phyloP scores from a whole-genome alignment of 2,797 vertebrate genomes.

The Girardinus metallicus region DNA sequence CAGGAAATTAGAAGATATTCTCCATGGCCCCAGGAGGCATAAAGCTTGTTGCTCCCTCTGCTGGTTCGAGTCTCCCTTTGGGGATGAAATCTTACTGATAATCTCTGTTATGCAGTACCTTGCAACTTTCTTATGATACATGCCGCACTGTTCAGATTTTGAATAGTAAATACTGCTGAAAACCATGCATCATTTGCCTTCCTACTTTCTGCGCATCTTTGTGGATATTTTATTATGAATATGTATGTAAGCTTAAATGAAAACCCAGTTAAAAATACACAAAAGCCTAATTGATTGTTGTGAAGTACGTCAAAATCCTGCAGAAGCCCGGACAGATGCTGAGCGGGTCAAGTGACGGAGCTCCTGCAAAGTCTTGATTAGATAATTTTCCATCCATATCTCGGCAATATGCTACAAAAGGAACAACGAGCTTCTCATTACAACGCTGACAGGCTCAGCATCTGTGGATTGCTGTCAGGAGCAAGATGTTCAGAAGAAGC shows the following conservation, averaged over 20 bases:
- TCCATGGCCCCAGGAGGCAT: conserved; percentile 38
- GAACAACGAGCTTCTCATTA: conserved; percentile 70
- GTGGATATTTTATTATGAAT: not conserved
- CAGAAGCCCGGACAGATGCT: conserved; percentile 54
- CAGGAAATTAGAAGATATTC: conserved; percentile 31
- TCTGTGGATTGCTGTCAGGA: conserved; percentile 56
- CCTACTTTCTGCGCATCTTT: not conserved
- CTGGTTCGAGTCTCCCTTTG: conserved; percentile 50
- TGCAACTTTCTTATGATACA: not conserved
- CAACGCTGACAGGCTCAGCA: conserved; percentile 47
- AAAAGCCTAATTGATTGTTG: conserved; percentile 9
- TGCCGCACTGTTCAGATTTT: not conserved
- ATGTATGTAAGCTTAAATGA: not conserved
- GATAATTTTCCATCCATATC: conserved; percentile 80
- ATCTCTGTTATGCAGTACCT: not conserved
- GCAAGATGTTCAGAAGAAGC: conserved; percentile 51
- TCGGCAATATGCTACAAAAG: conserved; percentile 73
- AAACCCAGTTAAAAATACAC: conserved; percentile 2
- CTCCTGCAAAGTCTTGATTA: conserved; percentile 78
- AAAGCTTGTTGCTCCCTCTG: conserved; percentile 66
- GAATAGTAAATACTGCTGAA: not conserved
- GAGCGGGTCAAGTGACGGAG: conserved; percentile 70
- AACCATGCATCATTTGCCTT: not conserved
- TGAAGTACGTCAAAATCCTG: conserved; percentile 32
- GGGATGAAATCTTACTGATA: conserved; percentile 20